phyloP scores from a whole-genome alignment of 35 echinoderm and acorn worm species.

The Strongylocentrotus purpuratus region DNA sequence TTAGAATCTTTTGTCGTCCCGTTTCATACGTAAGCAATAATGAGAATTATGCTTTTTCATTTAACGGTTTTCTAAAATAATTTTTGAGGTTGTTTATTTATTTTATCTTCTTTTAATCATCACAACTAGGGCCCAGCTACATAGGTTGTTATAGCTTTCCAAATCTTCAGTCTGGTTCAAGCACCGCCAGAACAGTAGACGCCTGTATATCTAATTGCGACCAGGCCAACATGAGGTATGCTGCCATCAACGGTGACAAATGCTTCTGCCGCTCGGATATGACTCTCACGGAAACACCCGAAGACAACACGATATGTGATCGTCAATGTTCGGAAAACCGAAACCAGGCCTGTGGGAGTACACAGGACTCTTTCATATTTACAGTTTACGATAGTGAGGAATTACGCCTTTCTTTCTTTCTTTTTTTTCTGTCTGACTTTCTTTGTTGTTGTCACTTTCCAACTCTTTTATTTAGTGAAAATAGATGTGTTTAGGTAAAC shows the following conservation, averaged over 20 bases:
- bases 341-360: not conserved
- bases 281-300: not conserved
- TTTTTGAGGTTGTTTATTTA: not conserved
- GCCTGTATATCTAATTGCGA: conserved; percentile 4
- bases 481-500: no score
- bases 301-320: not conserved
- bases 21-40: not conserved
- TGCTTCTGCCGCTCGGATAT: not conserved
- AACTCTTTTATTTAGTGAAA: not conserved
- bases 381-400: conserved; percentile 29
- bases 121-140: conserved; percentile 13
- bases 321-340: not conserved
- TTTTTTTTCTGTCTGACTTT: not conserved
- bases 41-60: not conserved
- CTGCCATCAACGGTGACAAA: conserved; percentile 10
- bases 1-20: not conserved
- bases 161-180: not conserved
- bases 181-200: not conserved
- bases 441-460: not conserved
- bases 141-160: not conserved
- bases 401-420: not conserved
- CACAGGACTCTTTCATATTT: not conserved
- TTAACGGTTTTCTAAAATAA: not conserved
- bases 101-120: not conserved
- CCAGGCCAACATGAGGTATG: conserved; percentile 6